A percentile compares a stretch with the other conserved stretches of the same genome.
phyloP scores from a whole-genome alignment of 2,797 vertebrate genomes.

The Ctenopoma multispine region DNA sequence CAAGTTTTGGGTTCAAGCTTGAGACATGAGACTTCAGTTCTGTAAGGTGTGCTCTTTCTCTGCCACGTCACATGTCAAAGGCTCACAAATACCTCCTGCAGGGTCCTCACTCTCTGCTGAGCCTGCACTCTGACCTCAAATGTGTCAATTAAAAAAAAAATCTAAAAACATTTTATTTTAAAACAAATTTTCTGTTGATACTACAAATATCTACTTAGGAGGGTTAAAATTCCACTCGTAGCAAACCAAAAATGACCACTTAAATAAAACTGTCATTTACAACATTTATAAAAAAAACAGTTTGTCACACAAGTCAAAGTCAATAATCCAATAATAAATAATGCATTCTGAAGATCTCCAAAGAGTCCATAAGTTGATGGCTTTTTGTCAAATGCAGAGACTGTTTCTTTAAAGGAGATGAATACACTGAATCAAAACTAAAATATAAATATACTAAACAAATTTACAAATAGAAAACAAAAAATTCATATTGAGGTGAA shows the following conservation, averaged over 20 bases:
- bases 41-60: background rate
- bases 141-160: conserved; percentile 18
- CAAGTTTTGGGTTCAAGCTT: conserved; percentile 39
- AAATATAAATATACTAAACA: conserved; percentile 69
- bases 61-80: background rate
- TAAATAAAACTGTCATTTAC: conserved; percentile 70
- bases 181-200: conserved; percentile 43
- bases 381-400: conserved; percentile 76
- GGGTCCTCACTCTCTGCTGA: conserved; percentile 1
- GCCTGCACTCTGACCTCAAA: conserved; percentile 33
- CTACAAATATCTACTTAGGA: conserved; percentile 70
- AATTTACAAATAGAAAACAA: conserved; percentile 63
- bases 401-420: conserved; percentile 55
- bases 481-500: conserved; percentile 46
- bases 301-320: conserved; percentile 52
- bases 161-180: background rate
- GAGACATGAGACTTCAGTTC: background rate
- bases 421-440: conserved; percentile 60
- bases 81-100: conserved; percentile 18
- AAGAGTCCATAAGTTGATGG: conserved; percentile 69
- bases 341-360: conserved; percentile 61
- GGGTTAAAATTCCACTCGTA: conserved; percentile 55
- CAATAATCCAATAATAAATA: conserved; percentile 61
- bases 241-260: conserved; percentile 59
- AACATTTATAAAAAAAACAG: conserved; percentile 53